Conservation (phyloP, 2,113 vertebrate species). For the Bothrops jararaca region DNA sequence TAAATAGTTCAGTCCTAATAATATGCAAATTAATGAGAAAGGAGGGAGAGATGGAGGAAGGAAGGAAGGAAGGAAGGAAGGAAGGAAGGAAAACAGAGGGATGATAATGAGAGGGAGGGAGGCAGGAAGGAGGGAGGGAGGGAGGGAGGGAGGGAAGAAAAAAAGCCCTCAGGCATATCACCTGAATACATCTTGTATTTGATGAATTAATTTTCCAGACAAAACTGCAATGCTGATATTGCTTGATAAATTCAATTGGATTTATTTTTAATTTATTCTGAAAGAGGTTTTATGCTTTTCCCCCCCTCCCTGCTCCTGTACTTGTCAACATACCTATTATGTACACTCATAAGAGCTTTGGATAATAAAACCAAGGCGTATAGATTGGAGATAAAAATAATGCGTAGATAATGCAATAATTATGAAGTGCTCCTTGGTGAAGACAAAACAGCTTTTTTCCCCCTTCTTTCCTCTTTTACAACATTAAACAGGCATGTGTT, state of each 20-base stretch:
- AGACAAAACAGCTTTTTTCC: constrained; percentile 6
- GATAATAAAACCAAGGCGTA: constrained; percentile 28
- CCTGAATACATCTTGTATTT: no score
- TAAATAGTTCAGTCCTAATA: neutral
- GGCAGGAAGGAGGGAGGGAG: neutral
- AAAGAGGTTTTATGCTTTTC: constrained; percentile 17
- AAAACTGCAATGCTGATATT: constrained; percentile 42
- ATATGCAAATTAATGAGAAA: neutral
- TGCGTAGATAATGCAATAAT: constrained; percentile 45
- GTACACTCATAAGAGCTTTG: constrained; percentile 5
- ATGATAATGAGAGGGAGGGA: neutral
- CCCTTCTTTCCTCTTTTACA: constrained; percentile 19
- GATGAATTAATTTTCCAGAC: constrained; percentile 38
- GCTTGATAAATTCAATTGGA: constrained; percentile 29
- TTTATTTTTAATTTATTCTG: constrained; percentile 59
- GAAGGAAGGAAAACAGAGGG: no score
- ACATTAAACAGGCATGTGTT: constrained; percentile 28
- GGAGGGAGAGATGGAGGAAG: neutral
- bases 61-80: neutral
- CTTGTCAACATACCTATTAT: constrained; percentile 31
- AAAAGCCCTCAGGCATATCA: neutral
- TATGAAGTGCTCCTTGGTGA: constrained; percentile 17
- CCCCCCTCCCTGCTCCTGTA: neutral
- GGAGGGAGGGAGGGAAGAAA: neutral
- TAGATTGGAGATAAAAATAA: constrained; percentile 35